A percentile compares a stretch with the other conserved stretches of the same genome.
These are phyloP conservation scores for Siniperca chuatsi DNA, from an alignment of 2,113 vertebrate genomes.

Conservation along the genomic window DNA sequence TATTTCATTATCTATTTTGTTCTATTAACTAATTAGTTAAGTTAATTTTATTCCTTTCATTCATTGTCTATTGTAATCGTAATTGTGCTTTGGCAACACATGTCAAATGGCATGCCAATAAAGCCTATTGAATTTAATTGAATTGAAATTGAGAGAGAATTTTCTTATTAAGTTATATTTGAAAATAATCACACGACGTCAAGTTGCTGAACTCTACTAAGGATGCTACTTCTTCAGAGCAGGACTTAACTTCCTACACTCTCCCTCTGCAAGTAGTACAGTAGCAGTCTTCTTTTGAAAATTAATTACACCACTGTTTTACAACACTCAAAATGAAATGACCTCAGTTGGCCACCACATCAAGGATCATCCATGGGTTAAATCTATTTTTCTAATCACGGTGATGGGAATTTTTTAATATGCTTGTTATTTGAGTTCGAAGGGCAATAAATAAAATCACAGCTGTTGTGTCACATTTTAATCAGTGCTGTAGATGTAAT, in stretches of 20 bases:
- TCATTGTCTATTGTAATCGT: no score
- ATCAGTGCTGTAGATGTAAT: neutral
- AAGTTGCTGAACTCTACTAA: neutral
- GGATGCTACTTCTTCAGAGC: neutral
- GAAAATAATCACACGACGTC: no score
- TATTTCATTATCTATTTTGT: no score
- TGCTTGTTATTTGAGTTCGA: conserved; percentile 12
- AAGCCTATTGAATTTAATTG: no score
- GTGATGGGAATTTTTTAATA: neutral
- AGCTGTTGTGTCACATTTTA: conserved; percentile 2
- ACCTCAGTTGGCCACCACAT: conserved; percentile 3
- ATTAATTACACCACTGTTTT: neutral
- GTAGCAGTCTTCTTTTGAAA: conserved; percentile 1
- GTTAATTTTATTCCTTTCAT: no score
- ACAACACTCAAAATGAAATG: neutral
- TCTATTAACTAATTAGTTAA: no score
- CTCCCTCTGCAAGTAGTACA: neutral
- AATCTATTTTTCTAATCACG: conserved; percentile 16
- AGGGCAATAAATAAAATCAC: conserved; percentile 9
- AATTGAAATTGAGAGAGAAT: neutral
- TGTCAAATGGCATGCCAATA: no score
- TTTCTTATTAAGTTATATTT: no score
- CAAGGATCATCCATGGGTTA: neutral
- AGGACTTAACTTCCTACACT: neutral
- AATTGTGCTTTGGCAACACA: no score